A percentile compares a stretch with the other conserved stretches of the same genome.
These are phyloP conservation scores for Drosophila sp. DNA, from an alignment of 1,140 invertebrate genomes.

Conservation along the genomic window DNA sequence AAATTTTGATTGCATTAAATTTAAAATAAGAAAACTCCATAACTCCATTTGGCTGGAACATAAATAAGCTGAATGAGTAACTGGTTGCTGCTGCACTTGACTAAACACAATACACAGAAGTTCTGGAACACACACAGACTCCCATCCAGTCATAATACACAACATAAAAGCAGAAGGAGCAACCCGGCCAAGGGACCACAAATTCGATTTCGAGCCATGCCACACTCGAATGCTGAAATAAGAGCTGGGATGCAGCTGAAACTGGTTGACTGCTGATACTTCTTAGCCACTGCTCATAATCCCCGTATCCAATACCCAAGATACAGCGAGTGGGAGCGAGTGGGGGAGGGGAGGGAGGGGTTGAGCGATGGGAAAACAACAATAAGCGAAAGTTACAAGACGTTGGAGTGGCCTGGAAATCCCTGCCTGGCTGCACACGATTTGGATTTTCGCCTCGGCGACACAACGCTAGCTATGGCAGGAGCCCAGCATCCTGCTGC, in stretches of 20 bases:
- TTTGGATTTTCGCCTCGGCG: constrained; percentile 45
- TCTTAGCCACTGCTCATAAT: constrained; percentile 45
- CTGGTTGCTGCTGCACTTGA: constrained; percentile 60
- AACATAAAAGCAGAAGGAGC: constrained; percentile 4
- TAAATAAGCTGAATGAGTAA: constrained; percentile 69
- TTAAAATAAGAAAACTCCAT: constrained; percentile 6
- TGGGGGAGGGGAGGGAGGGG: neutral
- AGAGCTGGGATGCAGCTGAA: constrained; percentile 5
- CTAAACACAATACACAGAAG: constrained; percentile 71
- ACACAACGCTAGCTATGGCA: constrained; percentile 55
- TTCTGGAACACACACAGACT: constrained; percentile 28
- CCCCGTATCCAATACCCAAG: constrained; percentile 17
- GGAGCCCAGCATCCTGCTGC: constrained; percentile 21
- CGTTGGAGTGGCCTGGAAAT: constrained; percentile 46
- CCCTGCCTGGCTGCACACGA: constrained; percentile 63
- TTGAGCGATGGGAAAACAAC: constrained; percentile 34
- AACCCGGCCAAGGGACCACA: constrained; percentile 35
- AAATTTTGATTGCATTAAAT: neutral
- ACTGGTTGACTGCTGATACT: constrained; percentile 42
- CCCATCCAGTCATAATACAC: constrained; percentile 21
- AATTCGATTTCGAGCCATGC: constrained; percentile 70
- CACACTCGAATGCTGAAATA: constrained; percentile 43
- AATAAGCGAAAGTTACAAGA: constrained; percentile 74
- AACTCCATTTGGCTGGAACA: constrained; percentile 60
- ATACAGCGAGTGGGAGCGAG: neutral